Evolutionary conservation across 2,797 vertebrate genomes (phyloP), one percentile per base, ranked within the genome.

Genomic region (Myotis findleyi): DNA sequence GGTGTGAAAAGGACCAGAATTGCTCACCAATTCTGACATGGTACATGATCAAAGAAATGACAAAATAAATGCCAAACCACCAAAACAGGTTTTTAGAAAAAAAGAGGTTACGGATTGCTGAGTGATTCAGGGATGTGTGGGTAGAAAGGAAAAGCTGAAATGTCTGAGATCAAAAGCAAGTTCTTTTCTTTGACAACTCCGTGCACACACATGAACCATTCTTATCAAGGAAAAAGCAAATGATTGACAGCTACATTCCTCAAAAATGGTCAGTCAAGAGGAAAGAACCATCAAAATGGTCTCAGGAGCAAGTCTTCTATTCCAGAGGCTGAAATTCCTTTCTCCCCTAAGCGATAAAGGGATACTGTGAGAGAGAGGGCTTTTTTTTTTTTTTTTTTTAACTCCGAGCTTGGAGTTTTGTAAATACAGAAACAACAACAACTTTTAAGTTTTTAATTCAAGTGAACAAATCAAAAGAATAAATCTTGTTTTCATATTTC

Each of bases 161-260:
- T 76, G 59, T 82, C 71, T 64, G n/a, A 94, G 51, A n/a, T 69
- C 49, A 94, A 88, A 95, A 82, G 53, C 8, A 80, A 87, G 36
- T 41, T 83, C n/a, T 62, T 87, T 75, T 87, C 53, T 77, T 68
- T 71, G 69, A 82, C 66, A 73, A 66, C 17, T 69, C 7, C 12
- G 17, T 1, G 14, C 44, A 68, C 6, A 33, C 41, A 73, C 36
- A 79, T 36, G 64, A 68, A 68, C 16, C n/a, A 9, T 51, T 91
- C 30, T 87, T 64, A 30, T 30, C 30, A 59, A 85, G 62, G 44
- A 49, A 71, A 96, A 82, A 72, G 62, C 38, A 87, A 95, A 77
- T 23, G 27, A 18, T 14, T n/a, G 36, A 90, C 51, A 68, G 13
- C 7, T 53, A 36, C 2, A 18, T 8, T 69, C 55, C 44, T 68